phyloP scores from a whole-genome alignment of 2,113 vertebrate genomes.

The Hyaena hyaena region DNA sequence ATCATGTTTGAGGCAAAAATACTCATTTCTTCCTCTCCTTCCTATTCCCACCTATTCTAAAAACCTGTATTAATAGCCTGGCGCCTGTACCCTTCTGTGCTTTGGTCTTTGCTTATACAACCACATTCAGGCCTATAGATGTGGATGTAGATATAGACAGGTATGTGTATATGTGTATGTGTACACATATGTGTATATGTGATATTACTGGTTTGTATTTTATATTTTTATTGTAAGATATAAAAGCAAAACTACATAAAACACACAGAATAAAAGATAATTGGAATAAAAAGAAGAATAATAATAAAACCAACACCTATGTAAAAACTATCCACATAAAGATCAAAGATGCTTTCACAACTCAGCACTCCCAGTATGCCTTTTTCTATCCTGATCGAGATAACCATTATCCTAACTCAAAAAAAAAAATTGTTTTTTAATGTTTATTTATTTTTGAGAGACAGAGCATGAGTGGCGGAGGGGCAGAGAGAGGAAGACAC shows the following conservation, averaged over 20 bases:
- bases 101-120: not conserved
- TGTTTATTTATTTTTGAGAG: no score
- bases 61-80: not conserved
- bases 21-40: not conserved
- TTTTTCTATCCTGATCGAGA: not conserved
- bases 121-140: not conserved
- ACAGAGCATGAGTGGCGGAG: no score
- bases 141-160: no score
- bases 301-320: not conserved
- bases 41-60: not conserved
- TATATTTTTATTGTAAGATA: not conserved
- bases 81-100: not conserved
- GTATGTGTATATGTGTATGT: no score
- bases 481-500: no score
- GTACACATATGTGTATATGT: not conserved
- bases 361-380: not conserved
- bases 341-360: not conserved
- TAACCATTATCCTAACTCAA: not conserved
- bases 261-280: not conserved
- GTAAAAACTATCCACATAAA: not conserved
- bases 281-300: not conserved
- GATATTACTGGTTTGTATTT: not conserved
- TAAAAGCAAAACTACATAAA: not conserved
- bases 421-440: no score
- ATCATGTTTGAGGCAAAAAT: not conserved